phyloP scores from a whole-genome alignment of 1,140 invertebrate species.

The Amyelois transitella region DNA sequence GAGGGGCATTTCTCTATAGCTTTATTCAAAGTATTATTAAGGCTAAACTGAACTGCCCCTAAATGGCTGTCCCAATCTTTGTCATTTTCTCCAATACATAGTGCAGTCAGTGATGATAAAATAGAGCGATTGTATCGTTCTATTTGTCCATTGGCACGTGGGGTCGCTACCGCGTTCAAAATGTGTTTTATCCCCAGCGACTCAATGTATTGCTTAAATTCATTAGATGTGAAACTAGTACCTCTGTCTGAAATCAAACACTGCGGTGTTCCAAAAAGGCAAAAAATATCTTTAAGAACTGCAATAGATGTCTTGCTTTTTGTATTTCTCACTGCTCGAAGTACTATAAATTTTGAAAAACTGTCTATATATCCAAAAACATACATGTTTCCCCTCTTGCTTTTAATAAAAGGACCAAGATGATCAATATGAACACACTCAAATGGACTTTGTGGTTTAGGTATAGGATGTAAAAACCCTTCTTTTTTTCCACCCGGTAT shows the following conservation, averaged over 20 bases:
- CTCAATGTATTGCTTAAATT: not conserved
- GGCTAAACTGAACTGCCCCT: conserved; percentile 4
- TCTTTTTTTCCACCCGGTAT: not conserved
- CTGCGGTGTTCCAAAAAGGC: not conserved
- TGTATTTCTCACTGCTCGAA: not conserved
- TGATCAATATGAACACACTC: not conserved
- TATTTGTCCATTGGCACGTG: conserved; percentile 8
- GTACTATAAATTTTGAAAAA: not conserved
- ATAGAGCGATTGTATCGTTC: conserved; percentile 9
- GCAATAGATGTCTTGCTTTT: not conserved
- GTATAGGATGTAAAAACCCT: not conserved
- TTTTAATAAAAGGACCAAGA: not conserved
- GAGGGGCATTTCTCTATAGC: conserved; percentile 7
- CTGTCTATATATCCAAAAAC: not conserved
- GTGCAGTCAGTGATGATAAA: not conserved
- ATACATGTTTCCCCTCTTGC: not conserved
- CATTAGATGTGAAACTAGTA: not conserved
- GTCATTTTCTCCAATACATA: not conserved
- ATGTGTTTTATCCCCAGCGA: not conserved
- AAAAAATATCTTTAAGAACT: not conserved
- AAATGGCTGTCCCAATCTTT: conserved; percentile 1
- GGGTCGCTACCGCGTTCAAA: conserved; percentile 6
- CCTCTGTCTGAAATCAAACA: not conserved
- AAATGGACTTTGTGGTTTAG: not conserved
- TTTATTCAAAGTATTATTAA: conserved; percentile 13